Conservation (phyloP, 2,888 invertebrate species). For the Argyresthia goedartella region DNA sequence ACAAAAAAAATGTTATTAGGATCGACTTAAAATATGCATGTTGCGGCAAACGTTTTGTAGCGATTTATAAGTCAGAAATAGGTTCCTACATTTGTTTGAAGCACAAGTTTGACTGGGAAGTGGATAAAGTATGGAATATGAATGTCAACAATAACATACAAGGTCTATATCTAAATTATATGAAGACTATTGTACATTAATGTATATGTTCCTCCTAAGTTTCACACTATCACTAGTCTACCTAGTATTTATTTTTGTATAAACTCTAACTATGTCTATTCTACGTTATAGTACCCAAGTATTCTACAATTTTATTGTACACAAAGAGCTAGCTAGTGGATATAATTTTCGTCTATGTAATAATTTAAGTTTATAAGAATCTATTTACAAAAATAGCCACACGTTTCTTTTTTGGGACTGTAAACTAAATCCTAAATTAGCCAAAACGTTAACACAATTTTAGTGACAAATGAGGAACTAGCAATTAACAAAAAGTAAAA, state of each 20-base stretch:
- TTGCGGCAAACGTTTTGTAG: neutral
- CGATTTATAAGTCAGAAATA: neutral
- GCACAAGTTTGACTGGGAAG: neutral
- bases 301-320: constrained; percentile 66
- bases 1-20: neutral
- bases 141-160: neutral
- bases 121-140: constrained; percentile 1
- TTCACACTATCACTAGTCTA: constrained; percentile 43
- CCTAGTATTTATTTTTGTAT: constrained; percentile 52
- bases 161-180: constrained; percentile 11
- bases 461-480: constrained; percentile 30
- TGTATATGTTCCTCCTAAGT: constrained; percentile 40
- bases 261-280: constrained; percentile 58
- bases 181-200: constrained; percentile 48
- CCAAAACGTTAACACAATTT: constrained; percentile 23
- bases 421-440: constrained; percentile 21
- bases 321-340: constrained; percentile 58
- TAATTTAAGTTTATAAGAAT: constrained; percentile 57
- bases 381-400: constrained; percentile 68
- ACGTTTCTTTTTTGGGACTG: constrained; percentile 48
- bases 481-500: neutral
- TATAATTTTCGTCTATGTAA: constrained; percentile 53
- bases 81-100: neutral
- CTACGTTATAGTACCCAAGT: constrained; percentile 54
- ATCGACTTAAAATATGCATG: neutral